Evolutionary conservation across 2,797 vertebrate genomes (phyloP).

Genomic region (Poeciliopsis turneri): DNA sequence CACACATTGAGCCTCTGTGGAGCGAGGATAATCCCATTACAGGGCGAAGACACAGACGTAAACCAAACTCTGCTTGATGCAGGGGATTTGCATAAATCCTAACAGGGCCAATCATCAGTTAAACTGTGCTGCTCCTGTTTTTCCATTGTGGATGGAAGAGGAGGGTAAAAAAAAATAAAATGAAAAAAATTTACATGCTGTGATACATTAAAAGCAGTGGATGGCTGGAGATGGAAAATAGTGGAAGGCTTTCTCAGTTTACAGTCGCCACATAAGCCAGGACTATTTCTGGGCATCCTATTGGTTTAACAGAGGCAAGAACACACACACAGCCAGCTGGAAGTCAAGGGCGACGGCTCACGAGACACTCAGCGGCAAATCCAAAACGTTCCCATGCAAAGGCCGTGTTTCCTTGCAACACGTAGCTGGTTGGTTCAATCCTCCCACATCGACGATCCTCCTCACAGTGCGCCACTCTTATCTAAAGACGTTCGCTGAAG

Average conservation of each 20-base stretch:
- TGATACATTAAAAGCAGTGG: slow-evolving; percentile 50
- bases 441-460: slow-evolving; percentile 75
- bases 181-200: slow-evolving; percentile 40
- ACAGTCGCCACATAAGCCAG: slow-evolving; percentile 67
- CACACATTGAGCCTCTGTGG: slow-evolving; percentile 61
- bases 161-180: slow-evolving; percentile 12
- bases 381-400: slow-evolving; percentile 64
- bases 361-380: slow-evolving; percentile 39
- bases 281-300: slow-evolving; percentile 69
- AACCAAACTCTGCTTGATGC: slow-evolving; percentile 51
- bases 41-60: slow-evolving; percentile 47
- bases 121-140: slow-evolving; percentile 52
- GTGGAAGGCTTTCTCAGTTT: slow-evolving; percentile 69
- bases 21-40: slow-evolving; percentile 69
- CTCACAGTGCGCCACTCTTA: slow-evolving; percentile 58
- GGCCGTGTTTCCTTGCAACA: slow-evolving; percentile 34
- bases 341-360: slow-evolving; percentile 63
- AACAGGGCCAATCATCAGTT: slow-evolving; percentile 62
- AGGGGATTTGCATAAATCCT: slow-evolving; percentile 66
- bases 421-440: slow-evolving; percentile 58
- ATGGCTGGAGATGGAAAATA: slow-evolving; percentile 69
- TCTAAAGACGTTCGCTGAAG: slow-evolving; percentile 73
- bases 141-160: slow-evolving; percentile 49
- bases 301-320: slow-evolving; percentile 61
- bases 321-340: slow-evolving; percentile 52